These are phyloP conservation scores for Halictus rubicundus DNA, from an alignment of 1,140 invertebrate genomes.

Conservation along the genomic window DNA sequence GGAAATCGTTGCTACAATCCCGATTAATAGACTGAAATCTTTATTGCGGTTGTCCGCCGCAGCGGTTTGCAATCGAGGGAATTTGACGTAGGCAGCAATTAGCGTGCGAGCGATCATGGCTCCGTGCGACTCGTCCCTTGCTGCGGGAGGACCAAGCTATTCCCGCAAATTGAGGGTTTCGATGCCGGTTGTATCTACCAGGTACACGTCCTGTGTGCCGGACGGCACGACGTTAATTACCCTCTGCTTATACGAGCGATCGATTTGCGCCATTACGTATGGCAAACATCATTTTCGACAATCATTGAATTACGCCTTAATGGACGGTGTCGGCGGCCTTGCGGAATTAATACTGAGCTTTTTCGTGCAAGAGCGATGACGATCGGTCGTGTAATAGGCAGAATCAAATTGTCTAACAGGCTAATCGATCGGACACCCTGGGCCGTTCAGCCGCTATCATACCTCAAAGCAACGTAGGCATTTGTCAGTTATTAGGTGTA, in stretches of 20 bases:
- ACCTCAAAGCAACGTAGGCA: too few relatives aligned
- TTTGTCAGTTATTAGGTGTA: too few relatives aligned
- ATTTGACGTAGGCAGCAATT: slow-evolving; percentile 48
- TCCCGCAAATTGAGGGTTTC: slow-evolving; percentile 51
- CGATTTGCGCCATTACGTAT: slow-evolving; percentile 41
- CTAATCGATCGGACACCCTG: too few relatives aligned
- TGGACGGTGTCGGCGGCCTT: background rate
- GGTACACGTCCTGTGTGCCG: slow-evolving; percentile 37
- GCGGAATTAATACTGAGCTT: background rate
- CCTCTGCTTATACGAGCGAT: slow-evolving; percentile 45
- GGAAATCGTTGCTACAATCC: slow-evolving; percentile 3
- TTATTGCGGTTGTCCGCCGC: slow-evolving; percentile 37
- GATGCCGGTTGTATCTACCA: slow-evolving; percentile 45
- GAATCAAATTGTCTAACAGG: background rate
- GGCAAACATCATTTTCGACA: slow-evolving; percentile 51
- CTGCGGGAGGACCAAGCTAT: slow-evolving; percentile 22
- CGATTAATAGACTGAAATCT: slow-evolving; percentile 45
- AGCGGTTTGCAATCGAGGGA: slow-evolving; percentile 40
- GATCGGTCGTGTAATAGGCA: background rate
- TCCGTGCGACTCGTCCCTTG: slow-evolving; percentile 31
- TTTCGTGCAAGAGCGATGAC: background rate
- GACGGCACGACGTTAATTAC: slow-evolving; percentile 51
- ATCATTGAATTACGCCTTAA: slow-evolving; percentile 37
- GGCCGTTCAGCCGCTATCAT: too few relatives aligned
- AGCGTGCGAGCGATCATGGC: slow-evolving; percentile 34